These are phyloP conservation scores for Hoplodrina blanda DNA, from an alignment of 2,888 invertebrate species.

Conservation along the genomic window DNA sequence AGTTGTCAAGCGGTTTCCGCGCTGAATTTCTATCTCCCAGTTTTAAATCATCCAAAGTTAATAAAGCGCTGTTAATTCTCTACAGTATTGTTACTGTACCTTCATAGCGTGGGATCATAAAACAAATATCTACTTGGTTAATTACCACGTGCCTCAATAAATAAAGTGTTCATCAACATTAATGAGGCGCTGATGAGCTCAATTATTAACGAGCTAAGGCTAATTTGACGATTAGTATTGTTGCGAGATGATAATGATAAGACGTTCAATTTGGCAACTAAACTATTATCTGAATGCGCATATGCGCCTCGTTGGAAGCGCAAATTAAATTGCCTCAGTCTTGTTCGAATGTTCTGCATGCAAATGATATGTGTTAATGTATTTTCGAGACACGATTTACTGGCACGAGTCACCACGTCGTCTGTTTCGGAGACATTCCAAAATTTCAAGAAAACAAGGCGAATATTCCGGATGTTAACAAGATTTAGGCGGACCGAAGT, in stretches of 20 bases:
- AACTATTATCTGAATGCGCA: conserved; percentile 24
- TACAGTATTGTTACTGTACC: not conserved
- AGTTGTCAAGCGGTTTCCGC: not conserved
- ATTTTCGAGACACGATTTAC: conserved; percentile 44
- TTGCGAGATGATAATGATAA: conserved; percentile 25
- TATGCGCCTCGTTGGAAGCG: conserved; percentile 6
- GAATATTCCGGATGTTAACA: conserved; percentile 12
- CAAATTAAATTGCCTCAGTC: conserved; percentile 8
- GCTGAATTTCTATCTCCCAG: not conserved
- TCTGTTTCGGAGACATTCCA: conserved; percentile 25
- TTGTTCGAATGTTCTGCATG: conserved; percentile 25
- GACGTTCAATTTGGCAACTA: conserved; percentile 41
- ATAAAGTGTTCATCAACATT: conserved; percentile 48
- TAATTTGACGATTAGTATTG: conserved; percentile 45
- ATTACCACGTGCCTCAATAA: conserved; percentile 20
- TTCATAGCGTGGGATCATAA: not conserved
- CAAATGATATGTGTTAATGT: conserved; percentile 42
- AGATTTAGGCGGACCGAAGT: conserved; percentile 18
- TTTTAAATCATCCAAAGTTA: not conserved
- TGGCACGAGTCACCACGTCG: conserved; percentile 26
- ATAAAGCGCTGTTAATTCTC: not conserved
- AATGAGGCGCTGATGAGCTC: conserved; percentile 40
- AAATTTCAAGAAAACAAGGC: conserved; percentile 20
- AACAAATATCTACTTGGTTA: conserved; percentile 19
- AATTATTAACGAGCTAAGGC: conserved; percentile 33